Percentiles rank a stretch among this genome's conserved stretches.
Evolutionary conservation across 2,113 vertebrate species (phyloP).

Genomic region (Lampris incognitus): DNA sequence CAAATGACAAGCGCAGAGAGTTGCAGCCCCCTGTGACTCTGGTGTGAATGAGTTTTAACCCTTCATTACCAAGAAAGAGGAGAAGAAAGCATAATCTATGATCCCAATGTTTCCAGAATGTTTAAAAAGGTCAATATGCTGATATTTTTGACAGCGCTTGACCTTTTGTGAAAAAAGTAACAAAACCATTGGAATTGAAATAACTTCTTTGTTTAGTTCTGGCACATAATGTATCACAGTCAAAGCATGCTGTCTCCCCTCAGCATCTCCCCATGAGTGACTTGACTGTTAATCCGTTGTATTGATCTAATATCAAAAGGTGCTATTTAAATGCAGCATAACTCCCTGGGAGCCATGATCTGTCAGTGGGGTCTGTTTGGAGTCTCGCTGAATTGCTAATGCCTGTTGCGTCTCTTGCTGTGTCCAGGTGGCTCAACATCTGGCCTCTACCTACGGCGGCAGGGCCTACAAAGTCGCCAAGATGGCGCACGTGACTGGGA

Average conservation of each 20-base stretch:
- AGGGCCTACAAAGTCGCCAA: conserved; percentile 85
- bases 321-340: conserved; percentile 82
- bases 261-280: conserved; percentile 82
- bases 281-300: conserved; percentile 81
- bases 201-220: conserved; percentile 88
- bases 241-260: conserved; percentile 80
- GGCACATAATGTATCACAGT: conserved; percentile 85
- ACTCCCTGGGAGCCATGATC: conserved; percentile 72
- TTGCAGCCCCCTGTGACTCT: conserved; percentile 65
- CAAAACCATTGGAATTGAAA: conserved; percentile 88
- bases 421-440: conserved; percentile 89
- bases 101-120: conserved; percentile 86
- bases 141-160: conserved; percentile 88
- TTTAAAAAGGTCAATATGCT: conserved; percentile 90
- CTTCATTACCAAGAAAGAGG: conserved; percentile 67
- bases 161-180: conserved; percentile 87
- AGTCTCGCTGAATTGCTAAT: conserved; percentile 72
- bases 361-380: conserved; percentile 75
- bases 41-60: conserved; percentile 83
- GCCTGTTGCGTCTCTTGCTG: conserved; percentile 61
- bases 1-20: conserved; percentile 72
- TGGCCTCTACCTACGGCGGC: conserved; percentile 83
- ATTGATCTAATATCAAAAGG: conserved; percentile 85
- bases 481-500: conserved; percentile 83
- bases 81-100: conserved; percentile 81